These are phyloP conservation scores for Lydus trimaculatus DNA, from an alignment of 2,888 invertebrate species.

Conservation along the genomic window DNA sequence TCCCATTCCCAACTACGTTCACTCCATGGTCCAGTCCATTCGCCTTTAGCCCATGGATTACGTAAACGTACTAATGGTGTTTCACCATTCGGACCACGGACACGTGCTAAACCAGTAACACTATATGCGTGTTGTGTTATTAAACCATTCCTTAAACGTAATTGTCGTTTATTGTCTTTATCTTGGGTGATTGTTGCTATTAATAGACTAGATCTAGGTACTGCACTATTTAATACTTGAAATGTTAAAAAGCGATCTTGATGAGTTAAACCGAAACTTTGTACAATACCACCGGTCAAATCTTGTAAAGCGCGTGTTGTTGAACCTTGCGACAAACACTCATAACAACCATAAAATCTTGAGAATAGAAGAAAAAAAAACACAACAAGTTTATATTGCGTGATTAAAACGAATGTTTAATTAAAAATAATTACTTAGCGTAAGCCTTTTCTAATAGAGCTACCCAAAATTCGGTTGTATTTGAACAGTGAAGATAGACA, in stretches of 20 bases:
- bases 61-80: conserved; percentile 69
- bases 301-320: conserved; percentile 76
- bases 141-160: conserved; percentile 69
- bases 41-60: conserved; percentile 72
- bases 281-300: conserved; percentile 78
- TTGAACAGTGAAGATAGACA: conserved; percentile 68
- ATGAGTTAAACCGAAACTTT: conserved; percentile 72
- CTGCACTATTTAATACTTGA: conserved; percentile 72
- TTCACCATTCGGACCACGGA: conserved; percentile 66
- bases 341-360: conserved; percentile 77
- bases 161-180: conserved; percentile 65
- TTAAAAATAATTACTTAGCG: conserved; percentile 70
- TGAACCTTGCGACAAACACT: conserved; percentile 68
- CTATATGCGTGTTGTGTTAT: conserved; percentile 74
- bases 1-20: conserved; percentile 75
- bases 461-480: conserved; percentile 77
- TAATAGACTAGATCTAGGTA: conserved; percentile 74
- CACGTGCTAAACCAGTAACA: conserved; percentile 75
- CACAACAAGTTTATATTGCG: not conserved
- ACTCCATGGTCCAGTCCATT: conserved; percentile 78
- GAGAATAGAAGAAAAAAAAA: conserved; percentile 19
- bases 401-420: too few species aligned
- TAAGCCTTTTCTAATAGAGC: conserved; percentile 82
- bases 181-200: conserved; percentile 71
- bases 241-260: conserved; percentile 72